Evolutionary conservation across 1,140 invertebrate genomes (phyloP), one percentile per base, ranked within the genome.

Genomic region (Campoletis sonorensis): DNA sequence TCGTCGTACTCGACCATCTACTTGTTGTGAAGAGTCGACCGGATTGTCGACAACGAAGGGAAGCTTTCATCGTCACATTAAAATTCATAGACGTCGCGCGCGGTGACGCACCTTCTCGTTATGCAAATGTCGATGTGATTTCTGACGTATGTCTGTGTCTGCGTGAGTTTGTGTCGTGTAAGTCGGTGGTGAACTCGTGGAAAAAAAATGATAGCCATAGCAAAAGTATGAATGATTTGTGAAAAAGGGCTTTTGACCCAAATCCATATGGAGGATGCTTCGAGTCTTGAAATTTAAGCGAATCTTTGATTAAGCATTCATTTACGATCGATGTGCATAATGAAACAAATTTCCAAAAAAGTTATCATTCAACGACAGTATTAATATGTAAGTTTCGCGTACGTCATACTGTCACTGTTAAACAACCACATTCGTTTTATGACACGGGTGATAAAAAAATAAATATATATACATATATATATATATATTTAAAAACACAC

Each of bases 21-120:
- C 79, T 81, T 67, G 79, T 81, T 75, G 79, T 81, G 58, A 81
- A 75, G 72, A 72, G 18, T 81, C 30, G 33, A 78, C 23, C 21
- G n/a, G 26, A 45, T 23, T 61, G 33, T 45, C 54, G 54, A 61
- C 58, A 45, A n/a, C 54, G 49, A 37, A 45, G 58, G 30, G 67
- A 33, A 33, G 67, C 67, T 33, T 45, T 78, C 58, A 40, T 64
- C 54, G 76, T 67, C 61, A 49, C 76, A 78, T 78, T 78, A 67
- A 78, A 78, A 78, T 78, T 78, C 76, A 78, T 78, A 78, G 76
- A 78, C 61, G 76, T 30, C 26, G 64, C 64, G 64, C 64, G 58
- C 58, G 68, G 33, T 71, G 70, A 79, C 67, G 40, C 79, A 23
- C n/a, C 54, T 33, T 51, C 70, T 51, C 51, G 37, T 79, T 71